phyloP scores from a whole-genome alignment of 2,113 vertebrate species.

The Lophochroa leadbeateri region DNA sequence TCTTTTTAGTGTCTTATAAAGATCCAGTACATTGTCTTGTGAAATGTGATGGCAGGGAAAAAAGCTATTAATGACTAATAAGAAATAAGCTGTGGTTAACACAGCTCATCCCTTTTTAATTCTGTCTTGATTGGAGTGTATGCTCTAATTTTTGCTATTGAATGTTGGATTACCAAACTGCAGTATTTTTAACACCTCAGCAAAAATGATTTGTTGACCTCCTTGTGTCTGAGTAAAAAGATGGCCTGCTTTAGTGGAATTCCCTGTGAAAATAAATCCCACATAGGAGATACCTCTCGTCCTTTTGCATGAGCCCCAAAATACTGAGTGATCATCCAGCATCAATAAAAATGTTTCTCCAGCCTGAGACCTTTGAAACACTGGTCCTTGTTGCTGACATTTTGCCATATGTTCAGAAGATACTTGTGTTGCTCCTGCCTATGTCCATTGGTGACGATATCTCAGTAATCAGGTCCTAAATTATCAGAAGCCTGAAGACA shows the following conservation, averaged over 20 bases:
- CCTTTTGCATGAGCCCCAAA: neutral
- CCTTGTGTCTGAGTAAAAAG: neutral
- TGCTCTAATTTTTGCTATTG: slow-evolving; percentile 28
- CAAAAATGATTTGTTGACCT: neutral
- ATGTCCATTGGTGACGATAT: neutral
- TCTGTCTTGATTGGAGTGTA: neutral
- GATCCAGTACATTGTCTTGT: slow-evolving; percentile 13
- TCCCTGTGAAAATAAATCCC: neutral
- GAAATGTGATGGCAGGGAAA: slow-evolving; percentile 11
- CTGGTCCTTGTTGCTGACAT: fast-evolving
- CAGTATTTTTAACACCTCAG: neutral
- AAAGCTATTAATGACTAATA: slow-evolving; percentile 32
- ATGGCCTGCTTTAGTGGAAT: neutral
- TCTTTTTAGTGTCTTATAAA: slow-evolving; percentile 12
- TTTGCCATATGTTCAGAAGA: neutral
- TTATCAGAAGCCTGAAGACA: neutral
- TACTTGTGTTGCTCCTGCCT: neutral
- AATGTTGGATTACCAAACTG: slow-evolving; percentile 31
- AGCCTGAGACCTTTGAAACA: neutral
- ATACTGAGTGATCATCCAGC: neutral
- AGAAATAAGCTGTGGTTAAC: slow-evolving; percentile 42
- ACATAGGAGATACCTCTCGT: neutral
- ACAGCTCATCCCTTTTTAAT: neutral
- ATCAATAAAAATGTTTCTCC: neutral
- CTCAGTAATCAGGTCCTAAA: neutral